These are phyloP conservation scores for Arge pagana DNA, from an alignment of 2,888 invertebrate genomes.

Conservation along the genomic window DNA sequence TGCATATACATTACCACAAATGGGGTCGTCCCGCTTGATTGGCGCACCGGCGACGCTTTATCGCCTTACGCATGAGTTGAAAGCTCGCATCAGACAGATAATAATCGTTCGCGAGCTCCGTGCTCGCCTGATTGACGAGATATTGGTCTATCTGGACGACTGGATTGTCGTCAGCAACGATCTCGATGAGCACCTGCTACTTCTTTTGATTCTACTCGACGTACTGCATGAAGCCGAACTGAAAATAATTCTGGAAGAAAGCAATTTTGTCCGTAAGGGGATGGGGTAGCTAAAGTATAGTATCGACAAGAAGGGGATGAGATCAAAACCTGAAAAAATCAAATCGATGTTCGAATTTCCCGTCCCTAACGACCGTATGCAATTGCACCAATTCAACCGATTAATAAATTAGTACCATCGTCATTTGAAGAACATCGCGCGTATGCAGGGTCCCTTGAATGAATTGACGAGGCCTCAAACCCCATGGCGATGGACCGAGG, in stretches of 20 bases:
- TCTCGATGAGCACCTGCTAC: neutral
- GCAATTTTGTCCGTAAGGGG: neutral
- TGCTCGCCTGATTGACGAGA: too few species aligned
- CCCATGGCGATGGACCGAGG: neutral
- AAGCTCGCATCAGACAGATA: too few species aligned
- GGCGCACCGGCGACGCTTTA: too few species aligned
- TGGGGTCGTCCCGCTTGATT: too few species aligned
- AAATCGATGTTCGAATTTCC: constrained; percentile 7
- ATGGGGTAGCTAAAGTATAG: constrained; percentile 3
- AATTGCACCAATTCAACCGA: constrained; percentile 10
- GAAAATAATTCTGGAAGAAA: neutral
- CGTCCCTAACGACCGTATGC: neutral
- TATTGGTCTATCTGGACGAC: constrained; percentile 14
- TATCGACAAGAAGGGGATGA: constrained; percentile 6
- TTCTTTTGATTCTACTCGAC: neutral
- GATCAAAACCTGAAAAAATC: constrained; percentile 2
- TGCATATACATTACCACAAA: too few species aligned
- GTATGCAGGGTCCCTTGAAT: constrained; percentile 8
- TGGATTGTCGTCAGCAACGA: neutral
- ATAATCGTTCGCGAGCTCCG: too few species aligned
- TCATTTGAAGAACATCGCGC: constrained; percentile 4
- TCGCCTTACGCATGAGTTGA: too few species aligned
- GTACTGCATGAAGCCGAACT: neutral
- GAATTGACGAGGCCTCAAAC: neutral
- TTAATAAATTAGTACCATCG: constrained; percentile 18